Evolutionary conservation across 2,888 invertebrate species (phyloP), one percentile per base, ranked within the genome.

Genomic region (Poecilobothrus nobilitatus): DNA sequence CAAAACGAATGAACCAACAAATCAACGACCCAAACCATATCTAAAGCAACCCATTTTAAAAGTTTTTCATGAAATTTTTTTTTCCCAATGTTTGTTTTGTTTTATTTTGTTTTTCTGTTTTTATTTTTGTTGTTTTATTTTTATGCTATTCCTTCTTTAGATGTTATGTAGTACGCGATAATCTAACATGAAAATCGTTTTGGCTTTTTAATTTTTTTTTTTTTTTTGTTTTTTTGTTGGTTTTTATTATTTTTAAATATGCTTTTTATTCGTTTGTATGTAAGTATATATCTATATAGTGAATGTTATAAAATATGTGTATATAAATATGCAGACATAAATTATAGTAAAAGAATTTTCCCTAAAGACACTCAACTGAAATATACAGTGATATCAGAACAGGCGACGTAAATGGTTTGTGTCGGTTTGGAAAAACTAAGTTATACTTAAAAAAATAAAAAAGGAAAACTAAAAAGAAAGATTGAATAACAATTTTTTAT

Each of bases 1-100:
- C 53, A 18, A 53, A 53, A 53, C 15, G 53, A 53, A 53, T 53
- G 53, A 53, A 53, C 53, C 53, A 53, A 53, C 53, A 53, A 53
- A 53, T 53, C 53, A 53, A 53, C 53, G 53, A 53, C 53, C 53
- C 53, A 53, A 53, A 53, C 53, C 53, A 53, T 12, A 53, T 6
- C 18, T n/a, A 12, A 53, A 53, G 12, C 53, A 53, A 53, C 53
- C 53, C 53, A 53, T 53, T 12, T 53, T 12, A 18, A 53, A 18
- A 18, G 53, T 53, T 53, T 53, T 53, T 53, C 53, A 12, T 53
- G 15, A 18, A 53, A 2, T 53, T 53, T 53, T 53, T 18, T 18
- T 53, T 53, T 53, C 18, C 18, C 15, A 12, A 41, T 12, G 9
- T 41, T 12, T 41, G 9, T 41, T 15, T 41, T 9, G 9, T 41